phyloP scores from a whole-genome alignment of 1,140 invertebrate genomes.

The Ptiloglossa arizonensis region DNA sequence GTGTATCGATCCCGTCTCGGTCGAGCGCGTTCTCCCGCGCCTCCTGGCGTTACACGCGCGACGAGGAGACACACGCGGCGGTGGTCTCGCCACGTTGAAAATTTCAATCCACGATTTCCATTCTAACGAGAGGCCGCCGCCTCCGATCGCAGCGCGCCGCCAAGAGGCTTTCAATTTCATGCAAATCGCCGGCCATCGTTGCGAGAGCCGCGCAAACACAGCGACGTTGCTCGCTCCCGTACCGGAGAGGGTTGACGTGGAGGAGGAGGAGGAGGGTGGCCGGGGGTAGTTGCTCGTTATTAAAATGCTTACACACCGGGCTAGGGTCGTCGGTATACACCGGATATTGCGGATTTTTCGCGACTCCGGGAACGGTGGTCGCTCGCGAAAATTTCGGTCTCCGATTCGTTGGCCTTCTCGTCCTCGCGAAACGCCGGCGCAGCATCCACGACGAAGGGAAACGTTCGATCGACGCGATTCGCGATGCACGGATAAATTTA shows the following conservation, averaged over 20 bases:
- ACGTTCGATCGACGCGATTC: constrained; percentile 9
- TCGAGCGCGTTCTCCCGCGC: background rate
- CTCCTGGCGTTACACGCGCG: constrained; percentile 1
- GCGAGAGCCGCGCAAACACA: constrained; percentile 33
- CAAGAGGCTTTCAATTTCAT: constrained; percentile 67
- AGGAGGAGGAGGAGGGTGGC: background rate
- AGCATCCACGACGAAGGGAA: constrained; percentile 2
- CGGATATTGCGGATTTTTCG: constrained; percentile 55
- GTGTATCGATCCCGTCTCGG: constrained; percentile 40
- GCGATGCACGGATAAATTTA: too few species aligned
- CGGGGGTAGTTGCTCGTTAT: constrained; percentile 51
- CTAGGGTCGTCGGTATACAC: constrained; percentile 14
- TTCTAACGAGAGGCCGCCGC: constrained; percentile 65
- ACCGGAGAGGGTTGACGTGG: too few species aligned
- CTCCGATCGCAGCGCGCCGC: constrained; percentile 48
- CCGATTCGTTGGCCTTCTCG: background rate
- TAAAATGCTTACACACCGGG: constrained; percentile 61
- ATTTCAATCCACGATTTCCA: constrained; percentile 68
- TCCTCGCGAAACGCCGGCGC: constrained; percentile 22
- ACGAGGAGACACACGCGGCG: constrained; percentile 2
- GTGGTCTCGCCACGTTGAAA: constrained; percentile 50
- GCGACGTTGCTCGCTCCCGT: background rate
- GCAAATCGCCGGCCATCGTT: constrained; percentile 60
- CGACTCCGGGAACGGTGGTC: constrained; percentile 17
- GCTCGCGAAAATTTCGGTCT: constrained; percentile 36